phyloP scores from a whole-genome alignment of 2,888 invertebrate genomes.

The Ochropleura leucogaster region DNA sequence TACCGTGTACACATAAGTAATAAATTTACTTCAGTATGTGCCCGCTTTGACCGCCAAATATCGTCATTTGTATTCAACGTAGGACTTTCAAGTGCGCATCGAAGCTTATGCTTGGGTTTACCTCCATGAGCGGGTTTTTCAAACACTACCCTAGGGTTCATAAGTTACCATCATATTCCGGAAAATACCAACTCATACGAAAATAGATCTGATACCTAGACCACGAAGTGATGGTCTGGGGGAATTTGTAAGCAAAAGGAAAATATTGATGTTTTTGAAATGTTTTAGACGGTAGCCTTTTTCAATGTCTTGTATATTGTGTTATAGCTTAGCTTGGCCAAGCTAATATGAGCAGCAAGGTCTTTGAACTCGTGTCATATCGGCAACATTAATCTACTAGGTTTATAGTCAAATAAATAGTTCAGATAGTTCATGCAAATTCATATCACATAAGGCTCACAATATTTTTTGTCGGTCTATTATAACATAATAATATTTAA shows the following conservation, averaged over 20 bases:
- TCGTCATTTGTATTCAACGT: conserved; percentile 83
- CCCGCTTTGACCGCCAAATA: conserved; percentile 84
- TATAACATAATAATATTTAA: conserved; percentile 69
- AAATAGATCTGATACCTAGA: conserved; percentile 4
- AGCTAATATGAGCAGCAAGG: conserved; percentile 36
- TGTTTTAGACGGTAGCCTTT: conserved; percentile 18
- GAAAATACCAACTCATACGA: neutral
- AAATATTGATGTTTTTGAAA: conserved; percentile 14
- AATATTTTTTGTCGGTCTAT: conserved; percentile 63
- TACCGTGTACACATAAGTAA: conserved; percentile 72
- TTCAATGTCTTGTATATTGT: conserved; percentile 6
- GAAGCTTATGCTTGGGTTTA: conserved; percentile 73
- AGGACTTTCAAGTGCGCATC: conserved; percentile 70
- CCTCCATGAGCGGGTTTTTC: conserved; percentile 65
- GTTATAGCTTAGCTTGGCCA: neutral
- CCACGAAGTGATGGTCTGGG: neutral
- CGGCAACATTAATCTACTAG: conserved; percentile 38
- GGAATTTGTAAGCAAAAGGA: conserved; percentile 6
- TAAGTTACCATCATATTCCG: conserved; percentile 28
- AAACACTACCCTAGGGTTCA: conserved; percentile 42
- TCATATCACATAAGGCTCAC: conserved; percentile 48
- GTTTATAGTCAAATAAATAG: conserved; percentile 55
- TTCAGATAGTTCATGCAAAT: conserved; percentile 60
- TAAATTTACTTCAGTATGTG: conserved; percentile 80
- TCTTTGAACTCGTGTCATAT: conserved; percentile 45